Percentiles rank a stretch among this genome's conserved stretches.
Evolutionary conservation across 2,797 vertebrate species (phyloP).

Genomic region (Sternarchorhynchus goeldii): DNA sequence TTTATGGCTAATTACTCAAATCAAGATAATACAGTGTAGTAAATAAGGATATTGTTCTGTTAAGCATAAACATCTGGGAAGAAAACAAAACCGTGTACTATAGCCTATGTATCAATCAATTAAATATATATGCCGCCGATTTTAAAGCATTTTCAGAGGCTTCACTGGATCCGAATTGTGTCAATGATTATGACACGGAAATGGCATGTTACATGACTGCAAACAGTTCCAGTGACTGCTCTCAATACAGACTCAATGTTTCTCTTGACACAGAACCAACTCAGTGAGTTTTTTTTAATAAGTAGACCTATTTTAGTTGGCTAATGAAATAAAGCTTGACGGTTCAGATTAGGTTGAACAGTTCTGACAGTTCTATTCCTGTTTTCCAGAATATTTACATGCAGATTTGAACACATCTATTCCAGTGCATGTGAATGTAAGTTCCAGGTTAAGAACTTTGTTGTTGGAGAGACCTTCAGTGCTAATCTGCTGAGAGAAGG

Average conservation of each 20-base stretch:
- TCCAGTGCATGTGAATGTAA: conserved; percentile 43
- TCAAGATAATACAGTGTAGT: neutral
- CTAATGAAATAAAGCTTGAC: no score
- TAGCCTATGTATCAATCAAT: neutral
- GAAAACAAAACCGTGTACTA: no score
- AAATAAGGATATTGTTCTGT: no score
- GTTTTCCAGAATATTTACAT: conserved; percentile 22
- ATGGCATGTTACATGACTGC: conserved; percentile 50
- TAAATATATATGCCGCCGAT: neutral
- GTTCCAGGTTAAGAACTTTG: conserved; percentile 12
- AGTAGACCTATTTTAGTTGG: no score
- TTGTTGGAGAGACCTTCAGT: fast-evolving
- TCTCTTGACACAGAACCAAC: fast-evolving
- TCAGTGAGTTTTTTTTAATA: conserved; percentile 4
- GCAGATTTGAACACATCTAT: conserved; percentile 23
- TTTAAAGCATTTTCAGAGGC: conserved; percentile 9
- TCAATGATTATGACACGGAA: conserved; percentile 53
- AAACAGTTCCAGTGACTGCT: conserved; percentile 26
- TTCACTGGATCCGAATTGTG: conserved; percentile 39
- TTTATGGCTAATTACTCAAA: neutral
- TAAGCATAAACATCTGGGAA: no score
- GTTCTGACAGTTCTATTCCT: neutral
- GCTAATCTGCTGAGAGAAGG: conserved; percentile 22
- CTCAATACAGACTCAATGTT: conserved; percentile 41
- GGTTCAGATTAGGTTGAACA: no score